phyloP scores from a whole-genome alignment of 2,797 vertebrate species.

The Megalops cyprinoides region DNA sequence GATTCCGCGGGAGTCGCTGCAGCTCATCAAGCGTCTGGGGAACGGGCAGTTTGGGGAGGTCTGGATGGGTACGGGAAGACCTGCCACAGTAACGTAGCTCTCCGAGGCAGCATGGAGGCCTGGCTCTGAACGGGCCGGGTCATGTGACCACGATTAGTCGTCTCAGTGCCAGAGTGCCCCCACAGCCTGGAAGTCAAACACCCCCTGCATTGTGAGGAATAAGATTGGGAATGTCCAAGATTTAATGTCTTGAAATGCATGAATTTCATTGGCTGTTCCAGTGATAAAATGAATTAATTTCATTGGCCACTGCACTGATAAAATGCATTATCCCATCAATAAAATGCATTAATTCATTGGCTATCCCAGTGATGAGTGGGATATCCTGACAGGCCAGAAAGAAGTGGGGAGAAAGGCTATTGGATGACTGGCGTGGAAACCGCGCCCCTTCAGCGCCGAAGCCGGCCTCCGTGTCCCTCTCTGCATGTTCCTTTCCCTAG shows the following conservation, averaged over 20 bases:
- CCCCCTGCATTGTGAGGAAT: conserved; percentile 31
- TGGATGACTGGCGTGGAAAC: conserved; percentile 37
- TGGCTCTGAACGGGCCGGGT: conserved; percentile 49
- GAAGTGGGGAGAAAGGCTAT: neutral
- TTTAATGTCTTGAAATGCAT: neutral
- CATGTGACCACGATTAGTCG: conserved; percentile 37
- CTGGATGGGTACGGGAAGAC: conserved; percentile 94
- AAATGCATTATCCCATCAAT: too few relatives aligned
- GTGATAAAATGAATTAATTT: too few relatives aligned
- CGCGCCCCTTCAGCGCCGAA: conserved; percentile 42
- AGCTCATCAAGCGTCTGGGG: conserved; percentile 96
- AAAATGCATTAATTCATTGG: too few relatives aligned
- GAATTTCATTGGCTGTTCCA: too few relatives aligned
- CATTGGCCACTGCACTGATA: too few relatives aligned
- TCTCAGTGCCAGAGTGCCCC: neutral
- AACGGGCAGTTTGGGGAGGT: conserved; percentile 99
- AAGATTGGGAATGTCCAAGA: neutral
- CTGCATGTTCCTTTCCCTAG: conserved; percentile 80
- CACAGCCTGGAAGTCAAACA: conserved; percentile 42
- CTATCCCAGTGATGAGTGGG: too few relatives aligned
- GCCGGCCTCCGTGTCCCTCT: conserved; percentile 78
- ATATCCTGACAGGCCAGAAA: too few relatives aligned
- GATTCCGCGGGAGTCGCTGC: conserved; percentile 94
- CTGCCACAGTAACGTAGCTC: conserved; percentile 62
- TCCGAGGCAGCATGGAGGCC: conserved; percentile 74